Conservation (phyloP, 1,140 invertebrate species). For the Aphelinus certus region DNA sequence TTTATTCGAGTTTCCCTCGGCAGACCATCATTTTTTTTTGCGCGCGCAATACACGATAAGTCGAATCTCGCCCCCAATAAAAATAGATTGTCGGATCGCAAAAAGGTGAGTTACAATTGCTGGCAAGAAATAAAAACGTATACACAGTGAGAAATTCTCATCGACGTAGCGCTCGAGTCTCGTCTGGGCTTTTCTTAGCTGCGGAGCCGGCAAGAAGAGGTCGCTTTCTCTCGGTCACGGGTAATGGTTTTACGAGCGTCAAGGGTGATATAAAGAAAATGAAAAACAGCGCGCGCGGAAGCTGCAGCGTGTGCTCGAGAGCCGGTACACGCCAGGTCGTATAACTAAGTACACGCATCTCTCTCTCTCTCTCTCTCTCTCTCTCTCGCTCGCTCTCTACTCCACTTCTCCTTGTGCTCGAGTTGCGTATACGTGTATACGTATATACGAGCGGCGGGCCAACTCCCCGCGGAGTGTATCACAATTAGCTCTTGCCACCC, state of each 20-base stretch:
- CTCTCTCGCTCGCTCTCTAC: conserved; percentile 18
- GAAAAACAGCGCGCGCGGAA: conserved; percentile 72
- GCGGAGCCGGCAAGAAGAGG: no score
- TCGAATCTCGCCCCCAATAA: no score
- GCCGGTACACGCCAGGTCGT: conserved; percentile 58
- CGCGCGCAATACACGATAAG: no score
- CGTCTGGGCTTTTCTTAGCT: conserved; percentile 40
- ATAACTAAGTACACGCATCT: conserved; percentile 60
- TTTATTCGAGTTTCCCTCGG: no score
- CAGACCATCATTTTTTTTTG: no score
- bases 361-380: conserved; percentile 45
- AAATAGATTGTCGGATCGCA: no score
- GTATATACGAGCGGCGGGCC: conserved; percentile 32
- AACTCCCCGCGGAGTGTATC: conserved; percentile 59
- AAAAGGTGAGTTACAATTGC: no score
- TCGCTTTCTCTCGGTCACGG: conserved; percentile 74
- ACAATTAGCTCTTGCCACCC: conserved; percentile 59
- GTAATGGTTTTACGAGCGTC: conserved; percentile 85
- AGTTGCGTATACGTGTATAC: conserved; percentile 41
- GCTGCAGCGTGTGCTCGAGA: neutral
- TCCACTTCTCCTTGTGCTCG: conserved; percentile 57
- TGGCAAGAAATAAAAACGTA: no score
- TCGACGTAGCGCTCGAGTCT: conserved; percentile 29
- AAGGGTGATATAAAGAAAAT: conserved; percentile 87
- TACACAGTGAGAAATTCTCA: no score